Percentiles rank a stretch among this genome's conserved stretches.
Evolutionary conservation across 2,113 vertebrate species (phyloP).

Genomic region (Rhagologus leucostigma): DNA sequence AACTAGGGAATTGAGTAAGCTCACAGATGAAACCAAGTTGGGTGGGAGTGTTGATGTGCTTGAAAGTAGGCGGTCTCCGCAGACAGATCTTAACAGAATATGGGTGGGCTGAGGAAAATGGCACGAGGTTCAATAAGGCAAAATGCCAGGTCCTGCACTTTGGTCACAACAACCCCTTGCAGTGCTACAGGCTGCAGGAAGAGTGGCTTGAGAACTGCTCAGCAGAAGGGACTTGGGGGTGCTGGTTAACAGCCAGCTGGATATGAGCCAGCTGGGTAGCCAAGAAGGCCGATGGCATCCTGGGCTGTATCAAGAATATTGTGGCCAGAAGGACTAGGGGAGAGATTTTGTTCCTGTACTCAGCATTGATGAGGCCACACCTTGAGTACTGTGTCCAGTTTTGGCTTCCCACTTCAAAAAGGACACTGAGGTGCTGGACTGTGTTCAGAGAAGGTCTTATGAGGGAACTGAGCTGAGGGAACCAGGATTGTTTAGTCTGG

Average conservation of each 20-base stretch:
- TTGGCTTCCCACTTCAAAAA: neutral
- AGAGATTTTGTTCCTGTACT: neutral
- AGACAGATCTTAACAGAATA: neutral
- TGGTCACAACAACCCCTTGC: neutral
- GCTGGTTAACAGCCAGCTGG: neutral
- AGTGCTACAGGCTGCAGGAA: neutral
- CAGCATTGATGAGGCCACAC: accelerated
- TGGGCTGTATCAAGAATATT: neutral
- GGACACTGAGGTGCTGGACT: neutral
- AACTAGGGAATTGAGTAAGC: neutral
- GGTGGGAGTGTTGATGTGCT: neutral
- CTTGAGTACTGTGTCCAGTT: neutral
- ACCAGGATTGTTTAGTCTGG: neutral
- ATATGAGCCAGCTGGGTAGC: neutral
- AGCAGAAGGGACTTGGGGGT: neutral
- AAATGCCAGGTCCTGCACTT: neutral
- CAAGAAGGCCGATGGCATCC: neutral
- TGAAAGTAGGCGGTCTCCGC: neutral
- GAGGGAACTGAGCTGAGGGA: neutral
- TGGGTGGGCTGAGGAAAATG: neutral
- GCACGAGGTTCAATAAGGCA: neutral
- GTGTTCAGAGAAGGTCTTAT: neutral
- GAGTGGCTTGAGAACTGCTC: neutral
- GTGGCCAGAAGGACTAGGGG: neutral
- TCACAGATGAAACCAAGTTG: neutral